Evolutionary conservation across 2,888 invertebrate genomes (phyloP), one percentile per base, ranked within the genome.

Genomic region (Nebria brevicollis): DNA sequence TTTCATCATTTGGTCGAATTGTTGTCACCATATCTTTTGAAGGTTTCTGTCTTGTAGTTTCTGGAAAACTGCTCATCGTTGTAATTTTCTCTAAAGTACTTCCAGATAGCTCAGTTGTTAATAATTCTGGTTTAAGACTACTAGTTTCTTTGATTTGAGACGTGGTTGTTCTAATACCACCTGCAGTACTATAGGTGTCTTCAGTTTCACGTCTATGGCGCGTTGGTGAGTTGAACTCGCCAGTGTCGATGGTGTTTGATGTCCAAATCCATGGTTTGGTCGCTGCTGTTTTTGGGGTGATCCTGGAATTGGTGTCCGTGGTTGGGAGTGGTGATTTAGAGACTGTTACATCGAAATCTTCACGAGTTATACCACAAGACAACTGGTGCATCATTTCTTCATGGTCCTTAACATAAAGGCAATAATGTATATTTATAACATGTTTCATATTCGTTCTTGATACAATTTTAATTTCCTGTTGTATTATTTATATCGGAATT

Each of bases 381-480:
- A 93, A 88, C 83, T 92, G 91, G 84, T 89, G 90, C 66, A 93
- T 88, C 83, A 93, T 90, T 75, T 92, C 91, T 85, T 92, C 92
- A 1, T 91, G 91, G 89, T 93, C 92, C 93, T 93, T 89, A 82
- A 87, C 89, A 83, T 83, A 82, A 81, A 82, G 83, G 4, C 54
- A 54, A 34, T 34, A 25, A 25, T n/a, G 25, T 13, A 13, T 66
- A 25, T n/a, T 65, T 65, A 3, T 8, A n/a, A 7, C 15, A 20
- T 20, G 20, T 20, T 20, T 20, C 20, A 20, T 20, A 20, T 20
- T 20, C 20, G 20, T 20, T 20, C 20, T 20, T 20, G 20, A 20
- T 20, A 65, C 15, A 65, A 65, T 65, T 65, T 7, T 65, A 34
- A 34, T 34, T 34, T 34, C 5, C 34, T 34, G 1, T 34, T 5